Percentiles rank a stretch among this genome's conserved stretches.
These are phyloP conservation scores for Acrobasis repandana DNA, from an alignment of 2,888 invertebrate genomes.

Conservation along the genomic window DNA sequence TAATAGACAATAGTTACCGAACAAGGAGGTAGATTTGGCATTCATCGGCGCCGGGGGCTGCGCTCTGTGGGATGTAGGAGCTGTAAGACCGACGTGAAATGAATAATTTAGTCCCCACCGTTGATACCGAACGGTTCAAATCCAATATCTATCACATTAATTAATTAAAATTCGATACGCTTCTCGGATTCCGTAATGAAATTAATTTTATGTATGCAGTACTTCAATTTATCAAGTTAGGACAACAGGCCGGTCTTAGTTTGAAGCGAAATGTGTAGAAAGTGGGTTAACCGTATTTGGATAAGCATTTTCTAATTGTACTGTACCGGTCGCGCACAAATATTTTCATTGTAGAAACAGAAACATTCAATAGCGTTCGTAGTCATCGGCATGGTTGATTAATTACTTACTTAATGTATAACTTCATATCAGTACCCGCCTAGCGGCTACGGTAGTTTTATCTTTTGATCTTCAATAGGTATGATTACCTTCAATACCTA, in stretches of 20 bases:
- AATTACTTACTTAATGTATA: background rate
- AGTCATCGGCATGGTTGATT: background rate
- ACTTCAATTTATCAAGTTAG: constrained; percentile 26
- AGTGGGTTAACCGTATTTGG: constrained; percentile 19
- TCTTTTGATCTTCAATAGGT: too few relatives aligned
- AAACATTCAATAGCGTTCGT: background rate
- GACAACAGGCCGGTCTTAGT: constrained; percentile 15
- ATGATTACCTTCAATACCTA: too few relatives aligned
- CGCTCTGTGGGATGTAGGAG: constrained; percentile 37
- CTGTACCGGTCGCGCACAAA: background rate
- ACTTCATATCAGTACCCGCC: too few relatives aligned
- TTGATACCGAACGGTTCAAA: constrained; percentile 50
- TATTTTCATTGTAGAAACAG: background rate
- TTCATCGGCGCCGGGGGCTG: constrained; percentile 44
- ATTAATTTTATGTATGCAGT: constrained; percentile 36
- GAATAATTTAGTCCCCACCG: constrained; percentile 60
- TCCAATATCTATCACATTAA: constrained; percentile 57
- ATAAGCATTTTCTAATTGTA: constrained; percentile 8
- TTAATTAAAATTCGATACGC: constrained; percentile 62
- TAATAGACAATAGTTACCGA: constrained; percentile 59
- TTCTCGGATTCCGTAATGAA: constrained; percentile 40
- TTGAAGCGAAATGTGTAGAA: constrained; percentile 22
- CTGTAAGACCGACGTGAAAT: constrained; percentile 51
- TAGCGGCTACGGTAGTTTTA: too few relatives aligned
- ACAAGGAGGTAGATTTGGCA: constrained; percentile 55